Base-by-base conservation (phyloP, 2,113 vertebrate genomes). In the Oryzias celebensis region DNA sequence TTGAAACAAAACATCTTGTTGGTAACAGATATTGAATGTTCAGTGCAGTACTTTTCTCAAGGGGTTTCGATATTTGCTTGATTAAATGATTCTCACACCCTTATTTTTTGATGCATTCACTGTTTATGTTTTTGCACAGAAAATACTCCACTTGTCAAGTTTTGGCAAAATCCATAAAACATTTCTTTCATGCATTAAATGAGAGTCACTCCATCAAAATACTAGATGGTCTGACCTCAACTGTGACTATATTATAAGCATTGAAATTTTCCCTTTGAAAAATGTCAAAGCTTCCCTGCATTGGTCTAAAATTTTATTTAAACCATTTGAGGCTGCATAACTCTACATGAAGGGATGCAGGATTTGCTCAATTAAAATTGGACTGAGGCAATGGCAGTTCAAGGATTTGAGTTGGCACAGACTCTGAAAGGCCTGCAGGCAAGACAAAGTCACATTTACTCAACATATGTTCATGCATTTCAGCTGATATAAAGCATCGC, bases 401-500 rank as follows among this genome's bases (percentile, higher is more conserved):
- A 81, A 82, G 74, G 67, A 64, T 62, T 78, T 65, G 4, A 62
- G 59, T 52, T 80, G 71, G 75, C 73, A 76, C 68, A 72, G 75
- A 73, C 57, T 65, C 60, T 50, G 7, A 4, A 55, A 5, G 31
- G 69, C 70, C 71, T 70, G 16, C 49, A 43, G 65, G 68, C 62
- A 52, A 64, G 47, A 65, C 46, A 43, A 62, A 64, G 71, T 53
- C 49, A 59, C 14, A 58, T 47, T 57, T 44, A 71, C 62, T 70
- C 63, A 72, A 77, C 78, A 87, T 79, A 73, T 84, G 81, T 58
- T 70, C 42, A 60, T 73, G 46, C 13, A 73, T 74, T 77, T 73
- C 18, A 60, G 61, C 10, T 57, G 48, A 76, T 71, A 68, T 26
- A 72, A 20, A 61, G 26, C 41, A 53, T 36, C 3, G 36, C 50